Base-by-base conservation (phyloP, 2,888 invertebrate species). In the Geotrupes spiniger region DNA sequence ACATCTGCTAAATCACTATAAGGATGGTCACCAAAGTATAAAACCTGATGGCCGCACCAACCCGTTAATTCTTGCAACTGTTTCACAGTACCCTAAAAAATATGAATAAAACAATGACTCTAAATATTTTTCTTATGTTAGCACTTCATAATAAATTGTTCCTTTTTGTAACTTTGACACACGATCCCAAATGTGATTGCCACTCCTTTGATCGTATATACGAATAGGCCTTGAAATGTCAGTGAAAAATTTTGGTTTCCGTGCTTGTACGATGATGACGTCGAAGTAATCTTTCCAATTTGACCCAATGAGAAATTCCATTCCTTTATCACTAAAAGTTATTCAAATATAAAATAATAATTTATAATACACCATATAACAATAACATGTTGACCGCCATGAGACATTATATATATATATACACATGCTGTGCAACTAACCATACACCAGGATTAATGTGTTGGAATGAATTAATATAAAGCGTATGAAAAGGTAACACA, bases 1-100 rank as follows among this genome's bases (percentile, higher is more conserved):
- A 95, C 93, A 76, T 97, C 96, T 5, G 96, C 97, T 48, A 98
- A 79, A 76, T 98, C 98, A 64, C 87, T 92, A 76, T 96, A 97
- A 0, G 97, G 96, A 76, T 98, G 98, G 76, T 98, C 98, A 0
- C 98, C 97, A 74, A 97, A 97, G 74, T 98, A 98, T 14, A 98
- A 74, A 31, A 97, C 96, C 63, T 91, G 89, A 63, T 91, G 89
- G 0, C 94, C 94, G 46, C 80, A 76, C 95, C 96, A 97, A 0
- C 91, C 93, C 0, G 95, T 97, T 70, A 96, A 78, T 50, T 91
- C 87, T 72, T 93, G 92, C 25, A 98, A 77, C 68, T 93, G 90
- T 62, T 87, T 87, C 12, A 97, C 89, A 28, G 95, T 97, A 1
- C 97, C 96, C 92, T 94, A 66, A 33, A 47, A 50, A 37, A 15